Base-by-base conservation (phyloP, 2,888 invertebrate genomes). In the Leptura quadrifasciata region DNA sequence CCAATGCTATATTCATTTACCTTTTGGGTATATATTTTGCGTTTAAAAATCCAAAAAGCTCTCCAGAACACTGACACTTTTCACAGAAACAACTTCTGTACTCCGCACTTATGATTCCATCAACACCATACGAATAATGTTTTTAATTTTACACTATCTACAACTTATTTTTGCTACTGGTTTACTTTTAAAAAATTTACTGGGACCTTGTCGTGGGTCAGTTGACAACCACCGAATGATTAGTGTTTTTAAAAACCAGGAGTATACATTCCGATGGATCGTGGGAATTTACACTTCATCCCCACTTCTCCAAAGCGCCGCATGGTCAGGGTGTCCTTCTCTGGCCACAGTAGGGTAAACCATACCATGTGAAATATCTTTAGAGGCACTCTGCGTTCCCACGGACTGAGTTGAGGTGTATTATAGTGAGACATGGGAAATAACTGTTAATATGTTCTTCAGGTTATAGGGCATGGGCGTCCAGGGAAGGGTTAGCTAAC, bases 181-280 rank as follows among this genome's bases (percentile, higher is more conserved):
- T 47, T 21, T 61, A 27, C 52, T 71, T 61, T 70, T 55, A 20
- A 27, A n/a, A 52, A 64, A n/a, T 55, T 72, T 15, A 47, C 39
- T 21, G 21, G 68, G 54, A 58, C 63, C 72, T 76, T 79, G 72
- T 71, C 55, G 60, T 77, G 70, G 72, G 61, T 68, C 80, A 74
- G 72, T 69, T 72, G 75, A 74, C 78, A 78, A 71, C 76, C 76
- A 72, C 64, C 65, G 76, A 83, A 82, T 83, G 82, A 83, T 82
- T 77, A 79, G 75, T 77, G 75, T 84, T 85, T 84, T 82, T 79
- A 79, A 83, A 82, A 84, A 82, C 82, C 78, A 80, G 80, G 80
- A 81, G 81, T 83, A 82, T 82, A 84, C 85, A 86, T 86, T 86
- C 86, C 86, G 82, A 85, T 83, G 85, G 82, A 85, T 83, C 86